These are phyloP conservation scores for Plagodis dolabraria DNA, from an alignment of 2,888 invertebrate genomes.

Conservation along the genomic window DNA sequence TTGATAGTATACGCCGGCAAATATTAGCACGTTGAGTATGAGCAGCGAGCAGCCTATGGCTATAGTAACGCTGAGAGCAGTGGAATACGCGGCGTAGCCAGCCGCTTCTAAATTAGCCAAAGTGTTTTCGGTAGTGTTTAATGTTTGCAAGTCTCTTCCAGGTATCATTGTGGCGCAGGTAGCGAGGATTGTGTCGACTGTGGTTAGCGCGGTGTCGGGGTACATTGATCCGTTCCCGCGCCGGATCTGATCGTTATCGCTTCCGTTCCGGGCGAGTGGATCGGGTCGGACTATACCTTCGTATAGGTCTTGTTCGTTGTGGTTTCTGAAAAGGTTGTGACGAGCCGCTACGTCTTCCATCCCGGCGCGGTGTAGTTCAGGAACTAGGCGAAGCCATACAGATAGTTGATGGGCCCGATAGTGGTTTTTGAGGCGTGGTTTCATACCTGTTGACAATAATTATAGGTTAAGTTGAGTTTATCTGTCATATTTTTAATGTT, in stretches of 20 bases:
- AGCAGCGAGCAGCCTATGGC: slow-evolving; percentile 93
- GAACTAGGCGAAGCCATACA: slow-evolving; percentile 97
- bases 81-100: slow-evolving; percentile 90
- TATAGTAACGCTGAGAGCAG: slow-evolving; percentile 91
- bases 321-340: slow-evolving; percentile 95
- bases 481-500: no score
- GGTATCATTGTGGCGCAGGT: slow-evolving; percentile 88
- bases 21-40: slow-evolving; percentile 92
- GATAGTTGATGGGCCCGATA: slow-evolving; percentile 97
- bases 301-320: slow-evolving; percentile 94
- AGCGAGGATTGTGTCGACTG: slow-evolving; percentile 88
- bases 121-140: slow-evolving; percentile 87
- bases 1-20: slow-evolving; percentile 94
- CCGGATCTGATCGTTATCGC: slow-evolving; percentile 86
- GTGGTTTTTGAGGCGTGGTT: slow-evolving; percentile 96
- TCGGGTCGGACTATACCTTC: slow-evolving; percentile 95
- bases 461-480: no score
- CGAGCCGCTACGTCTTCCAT: slow-evolving; percentile 95
- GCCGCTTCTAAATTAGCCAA: slow-evolving; percentile 92
- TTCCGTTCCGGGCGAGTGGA: slow-evolving; percentile 88
- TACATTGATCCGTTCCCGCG: slow-evolving; percentile 77
- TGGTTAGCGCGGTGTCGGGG: slow-evolving; percentile 87
- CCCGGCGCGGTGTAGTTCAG: slow-evolving; percentile 94
- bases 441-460: slow-evolving; percentile 89
- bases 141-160: slow-evolving; percentile 77